Evolutionary conservation across 2,888 invertebrate species (phyloP), one percentile per base, ranked within the genome.

Genomic region (Leucozona laternaria): DNA sequence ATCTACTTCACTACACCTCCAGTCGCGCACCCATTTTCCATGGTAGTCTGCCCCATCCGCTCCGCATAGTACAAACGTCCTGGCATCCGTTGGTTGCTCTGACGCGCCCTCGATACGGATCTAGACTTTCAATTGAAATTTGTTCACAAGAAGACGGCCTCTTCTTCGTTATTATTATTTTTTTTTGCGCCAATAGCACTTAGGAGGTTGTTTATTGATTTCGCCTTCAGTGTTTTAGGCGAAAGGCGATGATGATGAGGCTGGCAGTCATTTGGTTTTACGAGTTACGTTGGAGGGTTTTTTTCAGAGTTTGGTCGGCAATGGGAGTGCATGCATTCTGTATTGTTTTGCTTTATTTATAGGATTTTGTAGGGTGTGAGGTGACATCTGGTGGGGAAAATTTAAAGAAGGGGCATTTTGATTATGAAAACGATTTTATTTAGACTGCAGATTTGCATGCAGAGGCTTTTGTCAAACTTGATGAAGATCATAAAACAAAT

Each of bases 61-160:
- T 17, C 1, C 2, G 17, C 22, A 2, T 40, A n/a, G 25, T 40
- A 66, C 64, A 60, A 58, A 37, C 11, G 25, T 37, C 28, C 53
- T 64, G 50, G 25, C 72, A 72, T 66, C 78, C 58, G 50, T 60
- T 58, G 34, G 20, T 34, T 84, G 48, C 40, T 50, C 43, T 68
- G 64, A 64, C 57, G 79, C 62, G 75, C 48, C 55, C 73, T 62
- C 60, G 57, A 79, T 76, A 53, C 7, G 25, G n/a, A 53, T 71
- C 64, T 71, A 66, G 64, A 71, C 48, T 76, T 84, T 84, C 84
- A 71, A 84, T 76, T 76, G 76, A 72, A 79, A 84, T 80, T 71
- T 76, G 64, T 80, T 81, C 77, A 71, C 71, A 50, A 48, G 55
- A 71, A 66, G 77, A 77, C 66, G 62, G 71, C 55, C 71, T 77